phyloP scores from a whole-genome alignment of 2,797 vertebrate genomes.

The Jordanella pulchra region DNA sequence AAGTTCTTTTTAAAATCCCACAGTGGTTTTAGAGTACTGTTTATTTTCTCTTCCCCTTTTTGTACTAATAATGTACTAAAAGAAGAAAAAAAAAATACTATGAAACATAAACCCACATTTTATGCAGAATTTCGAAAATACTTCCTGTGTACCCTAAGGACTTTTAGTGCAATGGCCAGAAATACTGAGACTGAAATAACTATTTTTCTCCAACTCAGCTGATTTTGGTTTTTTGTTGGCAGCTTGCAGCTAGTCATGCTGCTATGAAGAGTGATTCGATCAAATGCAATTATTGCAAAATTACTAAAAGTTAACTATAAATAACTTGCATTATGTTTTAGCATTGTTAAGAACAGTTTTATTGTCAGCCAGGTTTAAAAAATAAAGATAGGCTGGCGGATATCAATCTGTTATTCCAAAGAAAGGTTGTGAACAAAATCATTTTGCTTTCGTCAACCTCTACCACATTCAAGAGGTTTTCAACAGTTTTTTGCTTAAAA shows the following conservation, averaged over 20 bases:
- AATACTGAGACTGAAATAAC: too few relatives aligned
- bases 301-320: background rate
- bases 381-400: background rate
- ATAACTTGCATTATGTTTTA: background rate
- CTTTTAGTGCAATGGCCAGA: too few relatives aligned
- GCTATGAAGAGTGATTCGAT: background rate
- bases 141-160: too few relatives aligned
- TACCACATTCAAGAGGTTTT: background rate
- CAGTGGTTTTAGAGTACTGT: background rate
- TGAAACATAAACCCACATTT: background rate
- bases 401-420: background rate
- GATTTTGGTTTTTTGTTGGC: too few relatives aligned
- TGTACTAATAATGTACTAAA: background rate
- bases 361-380: background rate
- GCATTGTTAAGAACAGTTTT: background rate
- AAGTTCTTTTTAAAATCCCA: background rate
- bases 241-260: background rate
- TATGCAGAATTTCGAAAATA: background rate
- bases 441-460: background rate
- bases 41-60: background rate
- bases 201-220: too few relatives aligned
- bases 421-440: background rate
- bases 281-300: background rate
- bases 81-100: background rate
- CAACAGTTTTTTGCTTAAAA: background rate